A percentile compares a stretch with the other conserved stretches of the same genome.
Evolutionary conservation across 2,113 vertebrate genomes (phyloP).

Genomic region (Heterocephalus glaber): DNA sequence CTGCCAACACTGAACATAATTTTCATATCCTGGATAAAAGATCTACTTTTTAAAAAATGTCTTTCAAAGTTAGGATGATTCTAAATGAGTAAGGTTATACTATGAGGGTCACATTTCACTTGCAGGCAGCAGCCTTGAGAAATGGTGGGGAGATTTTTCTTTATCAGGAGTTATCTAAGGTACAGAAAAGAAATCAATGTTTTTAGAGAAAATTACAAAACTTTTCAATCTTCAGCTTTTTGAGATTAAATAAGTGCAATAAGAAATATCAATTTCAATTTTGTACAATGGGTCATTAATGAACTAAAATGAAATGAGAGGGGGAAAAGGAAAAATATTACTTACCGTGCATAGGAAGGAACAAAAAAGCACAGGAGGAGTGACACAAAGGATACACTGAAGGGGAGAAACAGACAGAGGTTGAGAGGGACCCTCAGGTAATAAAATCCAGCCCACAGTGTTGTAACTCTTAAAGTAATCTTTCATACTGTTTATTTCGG

Average conservation of each 20-base stretch:
- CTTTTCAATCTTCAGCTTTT: slow-evolving; percentile 41
- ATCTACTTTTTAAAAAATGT: neutral
- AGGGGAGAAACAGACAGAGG: neutral
- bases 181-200: slow-evolving; percentile 10
- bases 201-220: slow-evolving; percentile 56
- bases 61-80: slow-evolving; percentile 30
- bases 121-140: neutral
- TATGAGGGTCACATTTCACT: slow-evolving; percentile 49
- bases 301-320: neutral
- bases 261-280: slow-evolving; percentile 39
- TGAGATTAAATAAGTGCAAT: slow-evolving; percentile 23
- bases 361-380: neutral
- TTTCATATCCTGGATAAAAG: slow-evolving; percentile 49
- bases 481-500: neutral
- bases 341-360: neutral
- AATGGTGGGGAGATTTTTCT: slow-evolving; percentile 26
- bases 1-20: neutral
- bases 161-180: slow-evolving; percentile 33
- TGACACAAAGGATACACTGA: neutral
- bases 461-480: neutral
- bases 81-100: neutral
- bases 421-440: neutral
- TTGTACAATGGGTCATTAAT: slow-evolving; percentile 7
- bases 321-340: neutral
- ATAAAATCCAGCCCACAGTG: neutral